phyloP scores from a whole-genome alignment of 2,888 invertebrate species.

The Troilus luridus region DNA sequence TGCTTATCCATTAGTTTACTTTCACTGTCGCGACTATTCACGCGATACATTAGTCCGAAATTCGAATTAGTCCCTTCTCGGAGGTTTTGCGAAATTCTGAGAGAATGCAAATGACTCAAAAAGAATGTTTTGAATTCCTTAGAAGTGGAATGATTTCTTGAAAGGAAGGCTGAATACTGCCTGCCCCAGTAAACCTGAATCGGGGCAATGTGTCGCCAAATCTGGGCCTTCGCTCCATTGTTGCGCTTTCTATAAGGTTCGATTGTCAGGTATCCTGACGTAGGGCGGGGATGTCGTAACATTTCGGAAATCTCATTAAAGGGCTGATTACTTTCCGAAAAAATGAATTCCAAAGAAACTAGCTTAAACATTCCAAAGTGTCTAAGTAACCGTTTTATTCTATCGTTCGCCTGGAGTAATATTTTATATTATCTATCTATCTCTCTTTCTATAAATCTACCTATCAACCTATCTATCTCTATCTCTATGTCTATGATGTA shows the following conservation, averaged over 20 bases:
- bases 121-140: neutral
- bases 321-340: neutral
- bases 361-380: neutral
- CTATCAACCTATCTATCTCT: too few relatives aligned
- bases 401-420: too few relatives aligned
- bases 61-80: neutral
- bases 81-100: neutral
- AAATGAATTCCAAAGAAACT: neutral
- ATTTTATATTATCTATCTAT: too few relatives aligned
- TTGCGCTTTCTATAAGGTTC: neutral
- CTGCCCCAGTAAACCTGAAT: constrained; percentile 22
- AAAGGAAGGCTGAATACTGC: neutral
- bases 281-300: neutral
- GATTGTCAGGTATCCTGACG: neutral
- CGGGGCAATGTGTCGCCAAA: constrained; percentile 2
- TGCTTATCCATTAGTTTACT: too few relatives aligned
- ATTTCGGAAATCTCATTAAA: neutral
- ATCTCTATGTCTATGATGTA: too few relatives aligned
- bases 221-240: neutral
- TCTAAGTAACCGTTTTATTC: neutral
- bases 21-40: too few relatives aligned
- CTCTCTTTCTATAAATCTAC: too few relatives aligned
- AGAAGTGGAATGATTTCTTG: neutral
- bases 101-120: neutral
- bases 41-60: neutral